Percentiles rank a stretch among this genome's conserved stretches.
Evolutionary conservation across 2,113 vertebrate genomes (phyloP).

Genomic region (Psilopsiagon aymara): DNA sequence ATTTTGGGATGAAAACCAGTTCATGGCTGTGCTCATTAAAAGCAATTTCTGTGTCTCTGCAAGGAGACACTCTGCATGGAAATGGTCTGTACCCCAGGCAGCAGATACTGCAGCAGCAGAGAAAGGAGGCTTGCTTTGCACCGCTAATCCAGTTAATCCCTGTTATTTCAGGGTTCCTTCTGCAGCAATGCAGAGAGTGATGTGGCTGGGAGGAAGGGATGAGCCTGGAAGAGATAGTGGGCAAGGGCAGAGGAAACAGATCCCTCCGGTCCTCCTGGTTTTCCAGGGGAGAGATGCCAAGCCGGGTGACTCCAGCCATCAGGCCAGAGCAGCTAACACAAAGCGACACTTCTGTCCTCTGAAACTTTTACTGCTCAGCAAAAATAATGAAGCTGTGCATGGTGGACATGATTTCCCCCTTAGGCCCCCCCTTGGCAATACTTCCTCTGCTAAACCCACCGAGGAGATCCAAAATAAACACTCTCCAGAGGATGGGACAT

Average conservation of each 20-base stretch:
- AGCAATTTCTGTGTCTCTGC: conserved; percentile 32
- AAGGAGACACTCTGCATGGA: background rate
- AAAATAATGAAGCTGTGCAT: background rate
- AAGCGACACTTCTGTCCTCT: background rate
- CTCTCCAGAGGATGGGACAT: background rate
- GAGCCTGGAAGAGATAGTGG: background rate
- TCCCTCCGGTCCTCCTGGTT: background rate
- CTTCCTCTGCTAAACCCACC: background rate
- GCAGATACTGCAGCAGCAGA: background rate
- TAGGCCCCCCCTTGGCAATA: background rate
- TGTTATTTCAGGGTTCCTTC: conserved; percentile 5
- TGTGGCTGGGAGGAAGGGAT: background rate
- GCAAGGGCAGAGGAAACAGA: conserved; percentile 21
- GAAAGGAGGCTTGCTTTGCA: background rate
- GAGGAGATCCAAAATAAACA: background rate
- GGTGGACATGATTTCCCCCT: background rate
- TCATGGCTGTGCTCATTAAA: conserved; percentile 15
- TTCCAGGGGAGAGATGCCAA: background rate
- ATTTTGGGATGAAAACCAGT: conserved; percentile 51
- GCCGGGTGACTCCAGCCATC: background rate
- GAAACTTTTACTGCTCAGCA: background rate
- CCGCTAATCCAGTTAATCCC: conserved; percentile 33
- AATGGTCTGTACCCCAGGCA: conserved; percentile 40
- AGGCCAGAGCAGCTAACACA: background rate
- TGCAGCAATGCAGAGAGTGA: background rate